Evolutionary conservation across 2,797 vertebrate species (phyloP).

Genomic region (Smutsia temminckii): DNA sequence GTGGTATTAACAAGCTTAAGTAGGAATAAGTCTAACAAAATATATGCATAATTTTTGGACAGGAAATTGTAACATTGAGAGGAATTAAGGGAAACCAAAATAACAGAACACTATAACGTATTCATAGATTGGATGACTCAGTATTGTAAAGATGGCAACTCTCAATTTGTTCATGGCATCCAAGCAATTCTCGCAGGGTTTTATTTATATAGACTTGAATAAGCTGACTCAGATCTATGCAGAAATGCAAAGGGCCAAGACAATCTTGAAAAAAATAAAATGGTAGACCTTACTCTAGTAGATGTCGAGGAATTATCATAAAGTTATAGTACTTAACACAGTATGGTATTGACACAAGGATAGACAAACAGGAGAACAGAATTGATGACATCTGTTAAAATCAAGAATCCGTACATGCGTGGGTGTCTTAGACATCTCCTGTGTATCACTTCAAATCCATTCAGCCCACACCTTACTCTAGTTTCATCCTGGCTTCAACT

Average conservation of each 20-base stretch:
- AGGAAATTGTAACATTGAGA: background rate
- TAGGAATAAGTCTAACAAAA: background rate
- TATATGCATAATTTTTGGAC: background rate
- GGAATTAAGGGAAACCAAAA: background rate
- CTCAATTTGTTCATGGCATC: background rate
- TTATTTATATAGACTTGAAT: background rate
- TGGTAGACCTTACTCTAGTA: background rate
- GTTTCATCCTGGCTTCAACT: background rate
- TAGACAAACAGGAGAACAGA: background rate
- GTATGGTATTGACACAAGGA: background rate
- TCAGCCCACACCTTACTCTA: background rate
- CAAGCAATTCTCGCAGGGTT: background rate
- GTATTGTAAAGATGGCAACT: background rate
- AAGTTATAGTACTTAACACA: background rate
- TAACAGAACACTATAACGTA: background rate
- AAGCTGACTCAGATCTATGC: background rate
- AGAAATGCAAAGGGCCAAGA: background rate
- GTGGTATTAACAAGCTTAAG: background rate
- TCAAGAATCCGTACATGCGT: background rate
- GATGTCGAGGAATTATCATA: background rate
- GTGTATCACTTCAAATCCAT: background rate
- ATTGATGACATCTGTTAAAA: background rate
- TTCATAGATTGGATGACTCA: background rate
- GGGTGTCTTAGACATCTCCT: background rate
- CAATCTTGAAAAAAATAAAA: background rate